Evolutionary conservation across 2,797 vertebrate genomes (phyloP).

Genomic region (Gymnoscopelus microlampas): DNA sequence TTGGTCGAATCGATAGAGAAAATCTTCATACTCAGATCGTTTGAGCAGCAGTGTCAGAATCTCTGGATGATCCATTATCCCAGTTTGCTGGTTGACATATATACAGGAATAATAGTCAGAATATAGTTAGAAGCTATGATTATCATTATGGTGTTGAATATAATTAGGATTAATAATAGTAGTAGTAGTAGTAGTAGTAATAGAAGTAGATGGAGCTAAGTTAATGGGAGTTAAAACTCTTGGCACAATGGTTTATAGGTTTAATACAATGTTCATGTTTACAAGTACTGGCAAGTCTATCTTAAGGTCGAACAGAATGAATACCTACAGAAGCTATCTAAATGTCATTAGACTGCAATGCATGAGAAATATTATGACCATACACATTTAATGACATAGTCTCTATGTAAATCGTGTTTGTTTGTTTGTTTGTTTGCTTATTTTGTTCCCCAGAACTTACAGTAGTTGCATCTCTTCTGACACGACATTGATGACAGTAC

Average conservation of each 20-base stretch:
- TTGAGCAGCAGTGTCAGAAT: conserved; percentile 76
- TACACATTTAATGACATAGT: neutral
- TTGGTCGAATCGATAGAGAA: conserved; percentile 59
- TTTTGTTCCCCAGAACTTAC: conserved; percentile 59
- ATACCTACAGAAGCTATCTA: too few relatives aligned
- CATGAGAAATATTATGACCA: neutral
- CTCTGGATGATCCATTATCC: conserved; percentile 60
- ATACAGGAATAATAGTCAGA: neutral
- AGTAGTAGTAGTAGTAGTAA: neutral
- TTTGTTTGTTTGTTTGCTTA: neutral
- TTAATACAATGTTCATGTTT: too few relatives aligned
- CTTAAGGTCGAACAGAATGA: too few relatives aligned
- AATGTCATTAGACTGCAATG: too few relatives aligned
- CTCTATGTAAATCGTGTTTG: neutral
- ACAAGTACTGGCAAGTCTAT: too few relatives aligned
- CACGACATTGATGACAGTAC: conserved; percentile 70
- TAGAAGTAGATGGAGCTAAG: neutral
- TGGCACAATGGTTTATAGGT: too few relatives aligned
- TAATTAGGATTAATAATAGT: neutral
- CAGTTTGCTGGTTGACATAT: conserved; percentile 51
- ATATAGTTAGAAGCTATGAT: neutral
- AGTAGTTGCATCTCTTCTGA: conserved; percentile 61
- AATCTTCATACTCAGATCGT: conserved; percentile 70
- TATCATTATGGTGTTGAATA: neutral
- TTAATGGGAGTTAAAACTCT: neutral